Evolutionary conservation across 2,888 invertebrate species (phyloP).

Genomic region (Acronicta alni): DNA sequence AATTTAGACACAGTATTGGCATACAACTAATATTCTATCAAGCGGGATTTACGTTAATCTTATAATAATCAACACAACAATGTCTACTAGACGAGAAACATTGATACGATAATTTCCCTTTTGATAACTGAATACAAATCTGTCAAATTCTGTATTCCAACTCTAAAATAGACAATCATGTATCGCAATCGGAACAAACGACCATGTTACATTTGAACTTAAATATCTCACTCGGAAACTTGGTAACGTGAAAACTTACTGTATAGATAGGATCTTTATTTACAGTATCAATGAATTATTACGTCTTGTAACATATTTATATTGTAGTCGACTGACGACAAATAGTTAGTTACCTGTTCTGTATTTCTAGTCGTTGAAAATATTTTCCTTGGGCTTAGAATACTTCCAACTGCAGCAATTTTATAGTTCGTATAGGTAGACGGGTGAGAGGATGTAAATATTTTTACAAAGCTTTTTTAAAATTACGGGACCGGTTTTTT

Average conservation of each 20-base stretch:
- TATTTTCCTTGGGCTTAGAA: slow-evolving; percentile 1
- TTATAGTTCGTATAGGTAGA: too few species aligned
- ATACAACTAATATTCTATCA: neutral
- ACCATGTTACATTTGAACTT: slow-evolving; percentile 49
- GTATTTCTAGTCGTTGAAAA: slow-evolving; percentile 11
- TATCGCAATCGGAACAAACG: slow-evolving; percentile 49
- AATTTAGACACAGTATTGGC: neutral
- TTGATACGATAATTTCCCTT: neutral
- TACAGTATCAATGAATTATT: slow-evolving; percentile 60
- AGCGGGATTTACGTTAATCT: neutral
- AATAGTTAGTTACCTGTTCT: slow-evolving; percentile 35
- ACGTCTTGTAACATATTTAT: slow-evolving; percentile 57
- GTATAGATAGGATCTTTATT: slow-evolving; percentile 37
- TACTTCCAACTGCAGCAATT: too few species aligned
- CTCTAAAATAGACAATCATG: slow-evolving; percentile 34
- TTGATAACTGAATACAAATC: slow-evolving; percentile 24
- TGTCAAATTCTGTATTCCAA: slow-evolving; percentile 28
- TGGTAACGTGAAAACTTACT: slow-evolving; percentile 53
- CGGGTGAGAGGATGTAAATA: too few species aligned
- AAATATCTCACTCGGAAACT: slow-evolving; percentile 46
- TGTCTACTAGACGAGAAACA: neutral
- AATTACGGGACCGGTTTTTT: too few species aligned
- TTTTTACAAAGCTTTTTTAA: too few species aligned
- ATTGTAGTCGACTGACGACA: slow-evolving; percentile 45
- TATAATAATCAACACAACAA: too few species aligned